Percentiles rank a stretch among this genome's conserved stretches.
These are phyloP conservation scores for Lepidostoma basale DNA, from an alignment of 1,140 invertebrate species.

Conservation along the genomic window DNA sequence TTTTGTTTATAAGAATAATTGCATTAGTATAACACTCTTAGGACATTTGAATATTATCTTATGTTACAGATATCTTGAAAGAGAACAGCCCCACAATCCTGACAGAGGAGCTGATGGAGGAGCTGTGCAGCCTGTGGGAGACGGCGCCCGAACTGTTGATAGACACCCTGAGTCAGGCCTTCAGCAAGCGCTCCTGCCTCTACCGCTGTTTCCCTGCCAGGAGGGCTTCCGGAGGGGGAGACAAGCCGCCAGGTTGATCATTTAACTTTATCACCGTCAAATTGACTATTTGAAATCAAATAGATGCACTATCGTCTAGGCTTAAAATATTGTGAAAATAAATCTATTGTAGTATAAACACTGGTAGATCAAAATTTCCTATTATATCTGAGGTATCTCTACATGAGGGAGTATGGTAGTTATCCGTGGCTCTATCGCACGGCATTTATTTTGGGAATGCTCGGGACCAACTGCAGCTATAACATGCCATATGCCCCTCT, in stretches of 20 bases:
- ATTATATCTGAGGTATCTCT: too few species aligned
- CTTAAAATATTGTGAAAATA: too few species aligned
- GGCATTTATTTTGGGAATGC: too few species aligned
- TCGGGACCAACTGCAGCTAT: too few species aligned
- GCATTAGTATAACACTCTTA: background rate
- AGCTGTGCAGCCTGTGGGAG: conserved; percentile 55
- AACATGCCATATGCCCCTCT: too few species aligned
- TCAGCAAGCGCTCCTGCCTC: conserved; percentile 60
- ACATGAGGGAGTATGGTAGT: too few species aligned
- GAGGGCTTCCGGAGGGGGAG: conserved; percentile 41
- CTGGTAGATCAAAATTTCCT: too few species aligned
- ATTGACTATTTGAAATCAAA: background rate
- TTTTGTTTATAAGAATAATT: conserved; percentile 11
- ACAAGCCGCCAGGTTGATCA: conserved; percentile 28
- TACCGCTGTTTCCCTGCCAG: conserved; percentile 64
- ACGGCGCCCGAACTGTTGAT: conserved; percentile 51
- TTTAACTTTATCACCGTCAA: background rate
- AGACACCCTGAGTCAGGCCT: conserved; percentile 53
- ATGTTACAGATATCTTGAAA: conserved; percentile 17
- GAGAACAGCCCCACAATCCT: conserved; percentile 42
- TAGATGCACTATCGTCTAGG: too few species aligned
- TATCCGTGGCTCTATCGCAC: too few species aligned
- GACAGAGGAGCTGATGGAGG: conserved; percentile 56
- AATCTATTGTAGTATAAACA: too few species aligned
- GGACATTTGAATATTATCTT: background rate